phyloP scores from a whole-genome alignment of 2,113 vertebrate genomes.

The Ptilonorhynchus violaceus region DNA sequence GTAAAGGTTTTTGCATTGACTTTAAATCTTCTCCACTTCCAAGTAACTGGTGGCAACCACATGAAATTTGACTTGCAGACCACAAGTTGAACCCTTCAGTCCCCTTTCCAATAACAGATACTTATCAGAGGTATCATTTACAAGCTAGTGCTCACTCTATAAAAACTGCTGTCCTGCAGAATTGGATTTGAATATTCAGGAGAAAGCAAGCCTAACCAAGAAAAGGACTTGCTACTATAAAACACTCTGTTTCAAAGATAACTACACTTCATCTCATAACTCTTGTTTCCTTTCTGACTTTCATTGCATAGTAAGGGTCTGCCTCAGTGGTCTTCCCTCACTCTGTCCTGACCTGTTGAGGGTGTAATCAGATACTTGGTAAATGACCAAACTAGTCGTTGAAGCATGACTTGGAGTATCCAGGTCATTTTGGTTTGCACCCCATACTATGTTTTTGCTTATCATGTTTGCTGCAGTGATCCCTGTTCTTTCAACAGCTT shows the following conservation, averaged over 20 bases:
- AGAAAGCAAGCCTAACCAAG: background rate
- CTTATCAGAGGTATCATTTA: background rate
- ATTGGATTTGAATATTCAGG: background rate
- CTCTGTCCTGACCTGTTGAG: background rate
- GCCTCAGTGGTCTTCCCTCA: background rate
- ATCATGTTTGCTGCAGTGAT: background rate
- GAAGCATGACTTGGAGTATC: background rate
- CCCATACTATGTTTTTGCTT: background rate
- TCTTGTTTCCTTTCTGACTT: background rate
- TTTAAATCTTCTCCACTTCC: background rate
- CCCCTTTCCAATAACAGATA: background rate
- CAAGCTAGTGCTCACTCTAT: background rate
- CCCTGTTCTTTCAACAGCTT: background rate
- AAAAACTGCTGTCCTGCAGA: background rate
- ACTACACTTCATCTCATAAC: background rate
- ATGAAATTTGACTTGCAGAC: fast-evolving
- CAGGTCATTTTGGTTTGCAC: background rate
- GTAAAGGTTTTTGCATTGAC: background rate
- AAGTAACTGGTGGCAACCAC: background rate
- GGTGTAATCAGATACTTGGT: background rate
- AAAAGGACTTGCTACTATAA: background rate
- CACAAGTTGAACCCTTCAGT: background rate
- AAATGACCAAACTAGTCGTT: background rate
- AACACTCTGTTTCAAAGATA: background rate
- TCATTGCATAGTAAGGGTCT: background rate